phyloP scores from a whole-genome alignment of 1,140 invertebrate species.

The Camponotus vicinus region DNA sequence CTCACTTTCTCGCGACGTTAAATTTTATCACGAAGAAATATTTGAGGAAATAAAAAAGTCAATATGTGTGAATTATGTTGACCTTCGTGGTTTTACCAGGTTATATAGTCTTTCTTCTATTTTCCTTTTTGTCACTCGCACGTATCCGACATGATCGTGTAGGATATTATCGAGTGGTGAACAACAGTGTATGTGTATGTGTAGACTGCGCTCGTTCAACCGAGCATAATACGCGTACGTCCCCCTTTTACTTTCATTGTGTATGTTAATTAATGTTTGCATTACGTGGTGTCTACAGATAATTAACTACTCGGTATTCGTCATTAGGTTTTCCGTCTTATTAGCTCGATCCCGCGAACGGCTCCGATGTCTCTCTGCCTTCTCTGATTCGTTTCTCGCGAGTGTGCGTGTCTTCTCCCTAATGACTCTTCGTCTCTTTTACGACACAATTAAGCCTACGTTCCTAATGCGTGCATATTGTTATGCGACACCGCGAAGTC shows the following conservation, averaged over 20 bases:
- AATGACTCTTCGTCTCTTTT: constrained; percentile 49
- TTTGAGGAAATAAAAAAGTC: constrained; percentile 41
- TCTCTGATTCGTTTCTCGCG: constrained; percentile 22
- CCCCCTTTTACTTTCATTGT: constrained; percentile 38
- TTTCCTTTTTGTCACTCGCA: too few species aligned
- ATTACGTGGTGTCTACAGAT: constrained; percentile 66
- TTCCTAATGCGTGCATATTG: constrained; percentile 53
- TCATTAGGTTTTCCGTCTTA: constrained; percentile 68
- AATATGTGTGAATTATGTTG: constrained; percentile 21
- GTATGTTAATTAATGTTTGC: constrained; percentile 75
- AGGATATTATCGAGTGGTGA: not conserved
- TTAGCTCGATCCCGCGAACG: constrained; percentile 48
- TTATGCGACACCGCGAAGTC: constrained; percentile 6
- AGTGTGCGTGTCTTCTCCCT: constrained; percentile 6
- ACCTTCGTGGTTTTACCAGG: constrained; percentile 22
- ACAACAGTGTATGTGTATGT: not conserved
- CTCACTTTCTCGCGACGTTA: not conserved
- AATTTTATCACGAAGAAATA: constrained; percentile 36
- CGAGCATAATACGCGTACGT: constrained; percentile 6
- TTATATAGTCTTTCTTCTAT: not conserved
- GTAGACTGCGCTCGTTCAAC: not conserved
- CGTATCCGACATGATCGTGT: not conserved
- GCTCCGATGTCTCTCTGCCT: not conserved
- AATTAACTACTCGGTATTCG: constrained; percentile 67
- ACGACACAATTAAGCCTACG: constrained; percentile 46